Evolutionary conservation across 1,140 invertebrate genomes (phyloP).

Genomic region (Achroia grisella): DNA sequence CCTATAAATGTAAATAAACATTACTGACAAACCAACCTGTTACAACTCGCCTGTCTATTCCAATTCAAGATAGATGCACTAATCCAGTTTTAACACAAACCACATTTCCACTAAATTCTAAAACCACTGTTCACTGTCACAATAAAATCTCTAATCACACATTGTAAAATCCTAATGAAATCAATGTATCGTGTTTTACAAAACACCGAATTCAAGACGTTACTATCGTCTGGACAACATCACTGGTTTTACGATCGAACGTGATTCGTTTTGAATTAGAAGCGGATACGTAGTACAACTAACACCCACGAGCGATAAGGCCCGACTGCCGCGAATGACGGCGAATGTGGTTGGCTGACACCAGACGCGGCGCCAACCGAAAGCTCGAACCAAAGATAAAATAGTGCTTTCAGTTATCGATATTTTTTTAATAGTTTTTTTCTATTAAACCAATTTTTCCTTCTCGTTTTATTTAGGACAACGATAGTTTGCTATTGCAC

Average conservation of each 20-base stretch:
- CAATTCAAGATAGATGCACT: too few relatives aligned
- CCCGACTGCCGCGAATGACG: constrained; percentile 21
- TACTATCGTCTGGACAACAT: constrained; percentile 21
- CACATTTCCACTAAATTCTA: constrained; percentile 14
- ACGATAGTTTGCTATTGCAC: too few relatives aligned
- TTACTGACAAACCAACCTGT: too few relatives aligned
- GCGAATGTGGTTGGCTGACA: too few relatives aligned
- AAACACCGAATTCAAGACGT: constrained; percentile 18
- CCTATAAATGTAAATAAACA: too few relatives aligned
- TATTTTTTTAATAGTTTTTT: not conserved
- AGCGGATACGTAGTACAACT: constrained; percentile 6
- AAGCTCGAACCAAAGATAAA: not conserved
- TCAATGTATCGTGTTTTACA: constrained; percentile 10
- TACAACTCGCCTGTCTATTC: not conserved
- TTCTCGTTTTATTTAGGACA: too few relatives aligned
- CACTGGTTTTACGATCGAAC: constrained; percentile 16
- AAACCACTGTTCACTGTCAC: constrained; percentile 14
- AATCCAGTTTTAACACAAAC: not conserved
- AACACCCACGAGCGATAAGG: constrained; percentile 13
- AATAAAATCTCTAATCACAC: constrained; percentile 14
- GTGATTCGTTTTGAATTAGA: constrained; percentile 9
- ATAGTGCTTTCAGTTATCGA: constrained; percentile 10
- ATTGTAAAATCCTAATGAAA: too few relatives aligned
- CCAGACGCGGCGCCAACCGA: constrained; percentile 3
- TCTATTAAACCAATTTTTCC: not conserved